Conservation (phyloP, 2,113 vertebrate species). For the Penelope pileata region DNA sequence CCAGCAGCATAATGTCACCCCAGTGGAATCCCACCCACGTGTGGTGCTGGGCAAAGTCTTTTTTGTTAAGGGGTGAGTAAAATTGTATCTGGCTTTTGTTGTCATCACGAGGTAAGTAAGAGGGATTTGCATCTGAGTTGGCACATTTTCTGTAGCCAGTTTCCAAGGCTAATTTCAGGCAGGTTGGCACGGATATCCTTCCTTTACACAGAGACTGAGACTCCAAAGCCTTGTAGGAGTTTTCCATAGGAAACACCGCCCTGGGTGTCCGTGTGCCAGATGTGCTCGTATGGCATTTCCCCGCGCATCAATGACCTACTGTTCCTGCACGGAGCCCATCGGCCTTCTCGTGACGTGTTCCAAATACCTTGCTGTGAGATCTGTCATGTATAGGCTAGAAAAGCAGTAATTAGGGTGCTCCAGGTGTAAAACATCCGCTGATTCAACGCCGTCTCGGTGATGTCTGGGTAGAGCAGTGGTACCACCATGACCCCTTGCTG, state of each 20-base stretch:
- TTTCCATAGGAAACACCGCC: slow-evolving; percentile 56
- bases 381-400: background rate
- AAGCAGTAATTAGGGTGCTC: background rate
- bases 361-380: background rate
- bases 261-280: background rate
- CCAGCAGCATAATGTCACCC: slow-evolving; percentile 52
- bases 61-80: slow-evolving; percentile 55
- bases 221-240: slow-evolving; percentile 36
- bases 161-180: slow-evolving; percentile 45
- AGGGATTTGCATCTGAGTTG: slow-evolving; percentile 55
- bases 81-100: slow-evolving; percentile 47
- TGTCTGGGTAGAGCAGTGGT: background rate
- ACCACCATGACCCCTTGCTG: background rate
- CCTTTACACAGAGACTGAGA: slow-evolving; percentile 32
- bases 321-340: background rate
- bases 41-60: background rate
- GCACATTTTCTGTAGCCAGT: slow-evolving; percentile 43
- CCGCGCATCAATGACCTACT: background rate
- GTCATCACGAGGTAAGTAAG: slow-evolving; percentile 34
- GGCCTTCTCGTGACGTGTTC: background rate
- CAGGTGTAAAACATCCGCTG: background rate
- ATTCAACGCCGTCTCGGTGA: background rate
- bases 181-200: slow-evolving; percentile 32
- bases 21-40: slow-evolving; percentile 48
- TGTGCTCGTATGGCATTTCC: background rate